Evolutionary conservation across 1,140 invertebrate species (phyloP).

Genomic region (Neodiprion pinetum): DNA sequence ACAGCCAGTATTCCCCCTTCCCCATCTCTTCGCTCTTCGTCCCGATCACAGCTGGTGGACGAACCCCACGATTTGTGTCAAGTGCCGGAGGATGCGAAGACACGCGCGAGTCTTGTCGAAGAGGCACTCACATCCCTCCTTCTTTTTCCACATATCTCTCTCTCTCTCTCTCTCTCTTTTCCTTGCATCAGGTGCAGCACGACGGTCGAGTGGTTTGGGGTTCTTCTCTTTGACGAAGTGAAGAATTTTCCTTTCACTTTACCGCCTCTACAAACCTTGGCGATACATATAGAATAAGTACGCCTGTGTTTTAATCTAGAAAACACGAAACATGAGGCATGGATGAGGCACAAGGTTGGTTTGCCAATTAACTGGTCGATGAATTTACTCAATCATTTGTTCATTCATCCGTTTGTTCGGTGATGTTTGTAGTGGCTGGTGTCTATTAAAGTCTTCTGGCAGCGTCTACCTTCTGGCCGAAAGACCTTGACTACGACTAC

Average conservation of each 20-base stretch:
- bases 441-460: too few species aligned
- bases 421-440: too few species aligned
- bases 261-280: background rate
- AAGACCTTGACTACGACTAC: too few species aligned
- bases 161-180: background rate
- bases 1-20: background rate
- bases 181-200: background rate
- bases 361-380: too few species aligned
- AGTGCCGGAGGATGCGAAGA: background rate
- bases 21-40: background rate
- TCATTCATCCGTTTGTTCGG: too few species aligned
- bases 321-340: too few species aligned
- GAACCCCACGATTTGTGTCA: background rate
- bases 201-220: background rate
- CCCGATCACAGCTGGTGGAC: background rate
- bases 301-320: too few species aligned
- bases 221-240: background rate
- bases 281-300: too few species aligned
- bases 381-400: too few species aligned
- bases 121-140: background rate
- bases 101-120: background rate
- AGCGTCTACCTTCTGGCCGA: too few species aligned
- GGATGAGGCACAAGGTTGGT: too few species aligned
- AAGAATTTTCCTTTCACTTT: background rate
- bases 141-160: background rate